phyloP scores from a whole-genome alignment of 2,113 vertebrate genomes.

The Sinosuthora webbiana region DNA sequence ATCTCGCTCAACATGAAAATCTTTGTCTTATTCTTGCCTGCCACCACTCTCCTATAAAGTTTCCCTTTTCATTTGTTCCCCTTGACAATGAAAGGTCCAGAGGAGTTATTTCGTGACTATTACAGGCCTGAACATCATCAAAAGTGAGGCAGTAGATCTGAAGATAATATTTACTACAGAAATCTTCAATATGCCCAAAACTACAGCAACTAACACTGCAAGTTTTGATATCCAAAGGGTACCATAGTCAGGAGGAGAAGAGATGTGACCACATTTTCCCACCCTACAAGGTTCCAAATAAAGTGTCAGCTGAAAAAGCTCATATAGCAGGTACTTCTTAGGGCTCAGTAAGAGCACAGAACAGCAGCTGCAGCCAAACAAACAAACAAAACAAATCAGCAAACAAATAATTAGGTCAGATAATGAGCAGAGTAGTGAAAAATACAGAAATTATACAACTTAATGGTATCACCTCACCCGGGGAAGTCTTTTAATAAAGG shows the following conservation, averaged over 20 bases:
- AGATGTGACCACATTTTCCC: fast-evolving
- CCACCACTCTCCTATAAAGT: background rate
- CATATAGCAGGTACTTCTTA: background rate
- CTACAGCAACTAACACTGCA: background rate
- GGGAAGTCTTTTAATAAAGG: background rate
- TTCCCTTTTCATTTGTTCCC: background rate
- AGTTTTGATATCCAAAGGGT: background rate
- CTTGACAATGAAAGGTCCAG: background rate
- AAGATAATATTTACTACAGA: background rate
- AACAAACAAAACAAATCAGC: background rate
- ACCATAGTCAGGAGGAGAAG: background rate
- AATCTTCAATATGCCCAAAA: background rate
- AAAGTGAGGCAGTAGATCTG: background rate
- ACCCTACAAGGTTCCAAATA: background rate
- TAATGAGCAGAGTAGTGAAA: background rate
- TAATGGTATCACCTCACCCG: background rate
- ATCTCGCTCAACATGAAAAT: background rate
- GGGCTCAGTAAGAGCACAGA: background rate
- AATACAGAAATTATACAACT: background rate
- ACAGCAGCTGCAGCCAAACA: background rate
- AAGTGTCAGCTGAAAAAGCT: background rate
- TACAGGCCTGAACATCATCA: background rate
- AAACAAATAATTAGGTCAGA: background rate
- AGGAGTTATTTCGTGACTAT: background rate
- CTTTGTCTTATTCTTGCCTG: background rate